A percentile compares a stretch with the other conserved stretches of the same genome.
Conservation (phyloP, 2,888 invertebrate species). For the Calephelis perditalis region DNA sequence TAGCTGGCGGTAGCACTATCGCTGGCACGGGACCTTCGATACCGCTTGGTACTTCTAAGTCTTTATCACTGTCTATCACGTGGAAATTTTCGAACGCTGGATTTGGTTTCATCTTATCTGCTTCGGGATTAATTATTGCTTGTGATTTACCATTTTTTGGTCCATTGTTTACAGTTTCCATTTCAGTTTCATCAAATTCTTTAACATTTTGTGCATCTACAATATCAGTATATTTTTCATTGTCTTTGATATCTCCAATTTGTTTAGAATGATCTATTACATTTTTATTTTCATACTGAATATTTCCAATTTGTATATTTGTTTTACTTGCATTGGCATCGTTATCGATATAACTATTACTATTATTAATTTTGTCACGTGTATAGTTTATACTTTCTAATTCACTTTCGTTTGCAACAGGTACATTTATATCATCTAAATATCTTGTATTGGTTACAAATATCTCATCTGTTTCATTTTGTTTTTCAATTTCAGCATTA, state of each 20-base stretch:
- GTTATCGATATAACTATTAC: not conserved
- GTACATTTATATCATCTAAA: too few species aligned
- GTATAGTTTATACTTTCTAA: not conserved
- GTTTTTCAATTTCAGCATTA: not conserved
- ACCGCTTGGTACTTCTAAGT: constrained; percentile 67
- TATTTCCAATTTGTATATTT: not conserved
- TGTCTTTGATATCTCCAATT: not conserved
- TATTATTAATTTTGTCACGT: not conserved
- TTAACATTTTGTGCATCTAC: constrained; percentile 15
- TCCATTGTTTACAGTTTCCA: not conserved
- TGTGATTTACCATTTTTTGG: not conserved
- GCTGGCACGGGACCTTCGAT: constrained; percentile 64
- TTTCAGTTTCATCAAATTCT: constrained; percentile 9
- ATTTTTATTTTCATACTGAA: not conserved
- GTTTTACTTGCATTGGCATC: not conserved
- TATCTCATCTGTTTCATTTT: not conserved
- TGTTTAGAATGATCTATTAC: not conserved
- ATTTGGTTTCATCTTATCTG: constrained; percentile 17
- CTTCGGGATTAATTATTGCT: constrained; percentile 18
- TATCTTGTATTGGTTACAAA: not conserved
- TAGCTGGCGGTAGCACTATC: constrained; percentile 53
- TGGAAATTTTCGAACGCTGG: constrained; percentile 52
- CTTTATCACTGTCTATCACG: constrained; percentile 62
- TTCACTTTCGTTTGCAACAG: not conserved
- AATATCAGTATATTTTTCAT: constrained; percentile 7